phyloP scores from a whole-genome alignment of 2,797 vertebrate genomes.

The Zonotrichia albicollis region DNA sequence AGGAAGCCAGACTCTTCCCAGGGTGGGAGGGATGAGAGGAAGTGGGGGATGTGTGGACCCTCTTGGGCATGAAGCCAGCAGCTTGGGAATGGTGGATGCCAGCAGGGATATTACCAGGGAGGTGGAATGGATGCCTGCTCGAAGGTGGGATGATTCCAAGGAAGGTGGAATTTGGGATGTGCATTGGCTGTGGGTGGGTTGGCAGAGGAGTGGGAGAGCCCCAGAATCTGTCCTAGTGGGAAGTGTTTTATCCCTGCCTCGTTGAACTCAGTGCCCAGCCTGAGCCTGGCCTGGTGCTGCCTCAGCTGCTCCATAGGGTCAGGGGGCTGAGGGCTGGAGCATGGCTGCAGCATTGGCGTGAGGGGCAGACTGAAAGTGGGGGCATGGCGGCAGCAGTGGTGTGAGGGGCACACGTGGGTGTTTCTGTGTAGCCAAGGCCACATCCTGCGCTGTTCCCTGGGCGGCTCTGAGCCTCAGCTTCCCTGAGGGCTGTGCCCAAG shows the following conservation, averaged over 20 bases:
- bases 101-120: not conserved
- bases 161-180: not conserved
- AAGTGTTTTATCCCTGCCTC: not conserved
- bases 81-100: not conserved
- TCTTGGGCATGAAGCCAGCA: not conserved
- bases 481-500: not conserved
- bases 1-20: not conserved
- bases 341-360: accelerated
- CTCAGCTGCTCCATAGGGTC: accelerated
- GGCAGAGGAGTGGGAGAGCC: not conserved
- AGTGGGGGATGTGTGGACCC: not conserved
- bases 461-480: not conserved
- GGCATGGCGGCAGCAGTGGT: accelerated
- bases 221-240: not conserved
- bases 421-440: not conserved
- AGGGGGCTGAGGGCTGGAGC: not conserved
- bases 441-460: accelerated
- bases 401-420: accelerated
- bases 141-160: not conserved
- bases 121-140: not conserved
- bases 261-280: not conserved
- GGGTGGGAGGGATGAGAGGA: not conserved
- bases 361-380: not conserved
- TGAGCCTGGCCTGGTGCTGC: accelerated
- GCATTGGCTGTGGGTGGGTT: accelerated